These are phyloP conservation scores for Mesoligia furuncula DNA, from an alignment of 2,888 invertebrate genomes.

Conservation along the genomic window DNA sequence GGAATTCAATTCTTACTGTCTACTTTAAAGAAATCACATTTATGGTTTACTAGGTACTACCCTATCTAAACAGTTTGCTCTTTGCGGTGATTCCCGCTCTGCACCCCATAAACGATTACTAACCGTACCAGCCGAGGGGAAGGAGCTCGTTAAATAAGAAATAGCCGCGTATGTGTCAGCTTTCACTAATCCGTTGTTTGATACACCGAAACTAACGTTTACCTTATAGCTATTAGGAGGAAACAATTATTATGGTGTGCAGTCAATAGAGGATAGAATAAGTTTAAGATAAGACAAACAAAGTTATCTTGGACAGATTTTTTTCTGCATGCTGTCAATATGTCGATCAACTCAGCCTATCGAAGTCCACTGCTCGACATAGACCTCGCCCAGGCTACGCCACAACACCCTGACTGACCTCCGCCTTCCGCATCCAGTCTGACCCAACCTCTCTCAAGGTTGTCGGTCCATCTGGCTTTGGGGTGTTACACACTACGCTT, in stretches of 20 bases:
- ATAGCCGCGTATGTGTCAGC: constrained; percentile 59
- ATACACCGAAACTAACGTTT: constrained; percentile 23
- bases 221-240: constrained; percentile 15
- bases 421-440: neutral
- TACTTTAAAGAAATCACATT: neutral
- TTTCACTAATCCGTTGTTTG: constrained; percentile 55
- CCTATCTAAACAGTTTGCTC: neutral
- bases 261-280: neutral
- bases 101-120: constrained; percentile 19
- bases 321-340: neutral
- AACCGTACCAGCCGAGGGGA: constrained; percentile 20
- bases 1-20: neutral
- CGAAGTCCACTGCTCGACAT: neutral
- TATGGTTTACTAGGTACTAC: neutral
- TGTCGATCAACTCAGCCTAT: neutral
- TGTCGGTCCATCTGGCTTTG: neutral
- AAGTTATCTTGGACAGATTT: neutral
- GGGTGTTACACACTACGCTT: neutral
- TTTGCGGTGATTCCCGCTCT: constrained; percentile 4
- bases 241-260: neutral
- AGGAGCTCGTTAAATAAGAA: constrained; percentile 60
- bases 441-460: neutral
- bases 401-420: neutral
- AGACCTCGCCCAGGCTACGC: neutral
- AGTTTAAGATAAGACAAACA: neutral